phyloP scores from a whole-genome alignment of 2,888 invertebrate species.

The Myathropa florea region DNA sequence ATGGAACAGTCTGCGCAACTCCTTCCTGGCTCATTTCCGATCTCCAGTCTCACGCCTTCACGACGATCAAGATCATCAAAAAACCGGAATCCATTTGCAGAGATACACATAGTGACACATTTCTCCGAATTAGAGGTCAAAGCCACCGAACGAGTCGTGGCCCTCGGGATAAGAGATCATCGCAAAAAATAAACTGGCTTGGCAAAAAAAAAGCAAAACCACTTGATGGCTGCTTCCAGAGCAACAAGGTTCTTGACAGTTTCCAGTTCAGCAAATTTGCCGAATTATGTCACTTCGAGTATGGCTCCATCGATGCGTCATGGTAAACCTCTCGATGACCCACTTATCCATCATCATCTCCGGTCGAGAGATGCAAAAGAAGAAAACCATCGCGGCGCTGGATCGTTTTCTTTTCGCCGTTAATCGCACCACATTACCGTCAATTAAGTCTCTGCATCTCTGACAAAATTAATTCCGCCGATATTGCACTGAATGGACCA shows the following conservation, averaged over 20 bases:
- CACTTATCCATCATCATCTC: constrained; percentile 21
- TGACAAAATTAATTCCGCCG: constrained; percentile 52
- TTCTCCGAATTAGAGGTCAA: neutral
- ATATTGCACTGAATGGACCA: constrained; percentile 52
- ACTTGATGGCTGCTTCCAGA: too few species aligned
- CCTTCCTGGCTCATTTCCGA: too few species aligned
- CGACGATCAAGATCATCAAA: too few species aligned
- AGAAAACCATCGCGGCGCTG: neutral
- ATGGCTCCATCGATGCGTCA: neutral
- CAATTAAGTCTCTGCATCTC: constrained; percentile 55
- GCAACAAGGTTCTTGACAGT: neutral
- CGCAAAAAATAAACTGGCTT: neutral
- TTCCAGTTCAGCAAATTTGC: neutral
- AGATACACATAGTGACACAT: neutral
- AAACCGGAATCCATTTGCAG: too few species aligned
- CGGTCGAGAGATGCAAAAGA: neutral
- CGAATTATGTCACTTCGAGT: neutral
- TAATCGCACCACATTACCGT: constrained; percentile 53
- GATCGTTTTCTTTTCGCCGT: constrained; percentile 47
- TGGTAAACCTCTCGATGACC: constrained; percentile 16
- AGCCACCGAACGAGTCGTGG: neutral
- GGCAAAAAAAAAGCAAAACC: neutral
- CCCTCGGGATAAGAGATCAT: neutral
- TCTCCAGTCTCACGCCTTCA: too few species aligned
- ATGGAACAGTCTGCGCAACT: too few species aligned